Percentiles rank a stretch among this genome's conserved stretches.
These are phyloP conservation scores for Montipora sp. DNA, from an alignment of 64 coral and sea anemone genomes.

Conservation along the genomic window DNA sequence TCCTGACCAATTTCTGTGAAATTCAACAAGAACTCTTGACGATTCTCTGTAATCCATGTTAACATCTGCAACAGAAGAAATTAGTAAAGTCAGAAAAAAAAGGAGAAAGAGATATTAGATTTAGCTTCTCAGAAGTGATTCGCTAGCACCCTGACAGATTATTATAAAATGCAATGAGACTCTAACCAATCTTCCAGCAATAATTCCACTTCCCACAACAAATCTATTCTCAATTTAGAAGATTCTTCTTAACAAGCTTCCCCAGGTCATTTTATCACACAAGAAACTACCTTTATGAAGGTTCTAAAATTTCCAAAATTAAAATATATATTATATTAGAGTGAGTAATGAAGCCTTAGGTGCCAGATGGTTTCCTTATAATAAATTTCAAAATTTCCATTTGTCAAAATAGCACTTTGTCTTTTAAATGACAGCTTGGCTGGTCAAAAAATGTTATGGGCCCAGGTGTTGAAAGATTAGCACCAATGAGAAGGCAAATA, in stretches of 20 bases:
- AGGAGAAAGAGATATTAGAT: slow-evolving; percentile 7
- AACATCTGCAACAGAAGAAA: slow-evolving; percentile 84
- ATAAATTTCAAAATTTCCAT: not conserved
- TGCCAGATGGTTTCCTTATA: slow-evolving; percentile 14
- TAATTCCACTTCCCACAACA: slow-evolving; percentile 4
- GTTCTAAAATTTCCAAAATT: not conserved
- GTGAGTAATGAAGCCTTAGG: not conserved
- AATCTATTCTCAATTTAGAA: slow-evolving; percentile 16
- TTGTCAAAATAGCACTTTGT: not conserved
- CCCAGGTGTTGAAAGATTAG: not conserved
- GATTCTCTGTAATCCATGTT: slow-evolving; percentile 94
- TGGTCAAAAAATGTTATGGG: slow-evolving; percentile 18
- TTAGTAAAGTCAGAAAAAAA: slow-evolving; percentile 3
- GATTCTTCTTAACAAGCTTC: not conserved
- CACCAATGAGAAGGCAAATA: slow-evolving; percentile 24
- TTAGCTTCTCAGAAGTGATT: slow-evolving; percentile 27
- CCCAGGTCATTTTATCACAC: slow-evolving; percentile 6
- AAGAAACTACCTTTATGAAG: not conserved
- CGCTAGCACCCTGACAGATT: slow-evolving; percentile 43
- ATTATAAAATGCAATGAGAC: slow-evolving; percentile 17
- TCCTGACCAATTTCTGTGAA: slow-evolving; percentile 97
- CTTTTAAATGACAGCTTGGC: not conserved
- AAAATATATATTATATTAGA: not conserved
- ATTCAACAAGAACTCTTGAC: slow-evolving; percentile 94
- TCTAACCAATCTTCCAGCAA: slow-evolving; percentile 24